Evolutionary conservation across 2,113 vertebrate species (phyloP).

Genomic region (Sinocyclocheilus anophthalmus): DNA sequence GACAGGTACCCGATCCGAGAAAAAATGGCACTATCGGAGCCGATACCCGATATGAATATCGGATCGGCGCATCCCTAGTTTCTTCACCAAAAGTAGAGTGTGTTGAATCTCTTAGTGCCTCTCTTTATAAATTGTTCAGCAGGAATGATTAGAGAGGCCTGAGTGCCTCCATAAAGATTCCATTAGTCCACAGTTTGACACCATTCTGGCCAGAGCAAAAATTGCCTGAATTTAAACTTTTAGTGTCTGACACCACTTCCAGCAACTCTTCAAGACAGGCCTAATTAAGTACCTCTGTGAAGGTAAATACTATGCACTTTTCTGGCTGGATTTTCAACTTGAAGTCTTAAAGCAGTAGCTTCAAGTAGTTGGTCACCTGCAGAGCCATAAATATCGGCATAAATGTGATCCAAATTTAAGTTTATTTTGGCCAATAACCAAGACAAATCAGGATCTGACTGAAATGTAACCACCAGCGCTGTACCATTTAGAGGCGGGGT

Average conservation of each 20-base stretch:
- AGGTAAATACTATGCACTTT: not conserved
- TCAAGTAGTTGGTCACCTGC: not conserved
- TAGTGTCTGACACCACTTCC: constrained; percentile 44
- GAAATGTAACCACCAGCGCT: not conserved
- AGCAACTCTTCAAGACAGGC: constrained; percentile 42
- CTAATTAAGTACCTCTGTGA: constrained; percentile 41
- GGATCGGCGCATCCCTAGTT: not conserved
- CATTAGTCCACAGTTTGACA: constrained; percentile 22
- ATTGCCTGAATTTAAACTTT: constrained; percentile 40
- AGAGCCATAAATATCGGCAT: not conserved
- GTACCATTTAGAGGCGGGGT: not conserved
- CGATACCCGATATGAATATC: too few species aligned
- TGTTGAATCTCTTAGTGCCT: not conserved
- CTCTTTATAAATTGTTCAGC: not conserved
- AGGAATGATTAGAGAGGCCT: not conserved
- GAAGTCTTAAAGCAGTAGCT: constrained; percentile 5
- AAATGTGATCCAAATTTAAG: not conserved
- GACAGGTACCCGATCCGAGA: too few species aligned
- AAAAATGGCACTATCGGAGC: too few species aligned
- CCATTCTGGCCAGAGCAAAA: constrained; percentile 19
- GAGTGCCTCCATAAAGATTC: not conserved
- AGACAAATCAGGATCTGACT: not conserved
- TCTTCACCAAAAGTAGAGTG: constrained; percentile 29
- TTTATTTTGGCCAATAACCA: not conserved
- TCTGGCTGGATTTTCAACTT: constrained; percentile 14